phyloP scores from a whole-genome alignment of 1,140 invertebrate genomes.

The Trachelipus rathkii region DNA sequence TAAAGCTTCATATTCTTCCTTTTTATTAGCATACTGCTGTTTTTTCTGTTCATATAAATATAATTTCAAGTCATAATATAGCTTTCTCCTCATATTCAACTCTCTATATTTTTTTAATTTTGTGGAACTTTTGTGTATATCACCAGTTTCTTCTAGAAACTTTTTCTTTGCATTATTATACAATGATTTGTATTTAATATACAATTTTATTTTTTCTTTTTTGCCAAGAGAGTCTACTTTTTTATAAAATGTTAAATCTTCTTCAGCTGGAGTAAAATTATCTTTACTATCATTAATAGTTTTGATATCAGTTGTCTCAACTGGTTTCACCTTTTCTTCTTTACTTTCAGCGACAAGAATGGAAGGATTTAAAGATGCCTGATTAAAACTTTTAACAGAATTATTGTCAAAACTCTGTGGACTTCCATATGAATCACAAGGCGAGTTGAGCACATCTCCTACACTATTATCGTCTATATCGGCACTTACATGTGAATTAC shows the following conservation, averaged over 20 bases:
- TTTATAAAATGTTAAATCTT: neutral
- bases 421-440: neutral
- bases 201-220: neutral
- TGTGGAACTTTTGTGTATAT: neutral
- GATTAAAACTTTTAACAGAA: too few species aligned
- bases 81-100: neutral
- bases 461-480: neutral
- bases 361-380: too few species aligned
- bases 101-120: constrained; percentile 1
- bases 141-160: neutral
- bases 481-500: neutral
- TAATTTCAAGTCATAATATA: neutral
- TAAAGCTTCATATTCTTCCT: neutral
- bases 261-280: too few species aligned
- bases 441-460: neutral
- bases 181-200: neutral
- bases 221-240: neutral
- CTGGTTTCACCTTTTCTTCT: too few species aligned
- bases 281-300: too few species aligned
- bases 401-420: neutral
- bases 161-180: constrained; percentile 5
- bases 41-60: neutral
- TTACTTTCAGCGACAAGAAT: too few species aligned
- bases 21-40: neutral
- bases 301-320: too few species aligned